Evolutionary conservation across 1,140 invertebrate genomes (phyloP), one percentile per base, ranked within the genome.

Genomic region (Piezodorus guildinii): DNA sequence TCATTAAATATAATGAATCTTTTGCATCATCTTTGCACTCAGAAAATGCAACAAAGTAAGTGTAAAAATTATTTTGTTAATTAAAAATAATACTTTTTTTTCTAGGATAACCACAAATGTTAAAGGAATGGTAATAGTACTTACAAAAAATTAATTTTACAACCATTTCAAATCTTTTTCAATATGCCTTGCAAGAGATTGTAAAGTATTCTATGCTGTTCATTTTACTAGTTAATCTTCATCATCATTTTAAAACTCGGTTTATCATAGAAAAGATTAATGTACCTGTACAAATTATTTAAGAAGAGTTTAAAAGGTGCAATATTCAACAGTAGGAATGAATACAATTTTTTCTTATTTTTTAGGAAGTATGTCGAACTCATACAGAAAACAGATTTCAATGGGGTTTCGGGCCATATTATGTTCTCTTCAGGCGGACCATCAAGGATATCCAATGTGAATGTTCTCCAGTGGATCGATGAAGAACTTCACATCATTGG

Each of bases 331-430:
- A 4, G 27, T 30, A 30, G 27, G 8, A 30, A 30, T 30, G 27
- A 30, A 30, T 4, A 30, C 3, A 4, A 30, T 8, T 4, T 30
- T 30, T 30, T 30, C 8, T 30, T 30, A 44, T 62, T 65, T 66
- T 65, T 65, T 56, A 79, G 79, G 52, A 73, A 77, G 65, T 73
- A 83, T 19, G 78, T 79, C 0, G 71, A 80, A 21, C 72, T 83
- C 5, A 78, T 85, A 39, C 72, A 77, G 49, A 70, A 77, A 60
- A 85, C 84, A 0, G 79, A 87, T 69, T 91, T 91, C 70, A 70
- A 81, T 27, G 89, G 90, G 3, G 85, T 91, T 0, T 89, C 88
- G 2, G 90, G 90, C 0, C 74, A 78, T 43, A 84, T 92, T 4
- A 79, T 80, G 64, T 92, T 91, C 72, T 45, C 70, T 0, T 70